phyloP scores from a whole-genome alignment of 64 coral and sea anemone species.

The Stichodactyla mertensii region DNA sequence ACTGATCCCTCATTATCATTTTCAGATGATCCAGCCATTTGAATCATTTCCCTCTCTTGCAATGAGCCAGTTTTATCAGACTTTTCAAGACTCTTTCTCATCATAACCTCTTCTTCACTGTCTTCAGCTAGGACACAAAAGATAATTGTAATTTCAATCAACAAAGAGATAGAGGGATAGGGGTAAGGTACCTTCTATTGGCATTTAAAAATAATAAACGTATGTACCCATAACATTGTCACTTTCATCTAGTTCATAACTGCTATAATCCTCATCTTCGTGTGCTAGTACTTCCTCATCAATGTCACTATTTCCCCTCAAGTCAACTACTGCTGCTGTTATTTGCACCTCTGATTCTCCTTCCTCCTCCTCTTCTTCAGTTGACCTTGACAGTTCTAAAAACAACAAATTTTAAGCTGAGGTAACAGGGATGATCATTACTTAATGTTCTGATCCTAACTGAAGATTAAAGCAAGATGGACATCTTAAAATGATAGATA shows the following conservation, averaged over 20 bases:
- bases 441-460: too few species aligned
- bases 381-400: slow-evolving; percentile 12
- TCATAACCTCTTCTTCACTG: slow-evolving; percentile 20
- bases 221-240: slow-evolving; percentile 56
- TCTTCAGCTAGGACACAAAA: neutral
- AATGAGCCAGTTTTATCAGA: neutral
- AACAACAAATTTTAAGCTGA: neutral
- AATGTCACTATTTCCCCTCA: slow-evolving; percentile 60
- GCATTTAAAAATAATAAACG: too few species aligned
- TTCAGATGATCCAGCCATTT: neutral
- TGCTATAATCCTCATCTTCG: slow-evolving; percentile 74
- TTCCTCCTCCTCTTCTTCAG: neutral
- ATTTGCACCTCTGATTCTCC: slow-evolving; percentile 76
- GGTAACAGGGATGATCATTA: too few species aligned
- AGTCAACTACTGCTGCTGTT: slow-evolving; percentile 82
- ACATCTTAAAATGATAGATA: too few species aligned
- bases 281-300: slow-evolving; percentile 42
- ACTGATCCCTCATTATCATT: neutral
- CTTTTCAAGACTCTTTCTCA: neutral
- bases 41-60: too few species aligned
- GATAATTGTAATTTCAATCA: neutral
- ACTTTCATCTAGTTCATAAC: slow-evolving; percentile 81
- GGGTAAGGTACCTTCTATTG: too few species aligned
- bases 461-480: too few species aligned
- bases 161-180: neutral